These are phyloP conservation scores for Petrolisthes manimaculis DNA, from an alignment of 2,888 invertebrate species.

Conservation along the genomic window DNA sequence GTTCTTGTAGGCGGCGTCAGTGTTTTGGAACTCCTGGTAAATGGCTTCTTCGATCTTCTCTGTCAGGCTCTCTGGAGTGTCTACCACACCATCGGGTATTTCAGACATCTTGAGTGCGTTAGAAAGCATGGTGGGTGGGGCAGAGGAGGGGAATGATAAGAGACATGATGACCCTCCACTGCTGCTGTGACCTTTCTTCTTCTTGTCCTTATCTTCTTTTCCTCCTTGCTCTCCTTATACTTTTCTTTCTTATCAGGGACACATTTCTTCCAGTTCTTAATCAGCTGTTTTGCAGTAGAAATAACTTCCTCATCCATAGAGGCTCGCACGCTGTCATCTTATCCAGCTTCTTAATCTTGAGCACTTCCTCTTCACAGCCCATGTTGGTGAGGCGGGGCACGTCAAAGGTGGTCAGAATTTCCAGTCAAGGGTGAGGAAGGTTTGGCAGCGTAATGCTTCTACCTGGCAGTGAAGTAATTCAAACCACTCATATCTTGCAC, in stretches of 20 bases:
- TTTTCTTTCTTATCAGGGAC: conserved; percentile 74
- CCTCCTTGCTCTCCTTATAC: conserved; percentile 73
- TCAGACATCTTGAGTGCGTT: conserved; percentile 83
- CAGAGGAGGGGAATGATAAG: conserved; percentile 24
- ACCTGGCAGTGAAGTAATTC: neutral
- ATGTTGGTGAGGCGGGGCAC: conserved; percentile 72
- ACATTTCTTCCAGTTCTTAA: conserved; percentile 97
- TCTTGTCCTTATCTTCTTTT: conserved; percentile 31
- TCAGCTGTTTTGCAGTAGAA: conserved; percentile 91
- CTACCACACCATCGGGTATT: conserved; percentile 79
- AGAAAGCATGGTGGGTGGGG: conserved; percentile 83
- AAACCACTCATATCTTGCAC: too few species aligned
- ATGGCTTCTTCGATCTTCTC: conserved; percentile 93
- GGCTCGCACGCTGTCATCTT: conserved; percentile 91
- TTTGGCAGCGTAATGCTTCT: conserved; percentile 42
- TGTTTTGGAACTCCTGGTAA: conserved; percentile 90
- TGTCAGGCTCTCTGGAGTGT: conserved; percentile 85
- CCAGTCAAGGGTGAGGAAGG: conserved; percentile 44
- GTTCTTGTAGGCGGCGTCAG: conserved; percentile 96
- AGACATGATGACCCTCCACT: conserved; percentile 33
- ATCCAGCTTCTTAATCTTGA: conserved; percentile 93
- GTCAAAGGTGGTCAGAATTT: neutral
- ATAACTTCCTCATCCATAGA: conserved; percentile 96
- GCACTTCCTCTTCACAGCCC: conserved; percentile 94
- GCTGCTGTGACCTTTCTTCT: conserved; percentile 29